Evolutionary conservation across 2,888 invertebrate genomes (phyloP), one percentile per base, ranked within the genome.

Genomic region (Chloromyia formosa): DNA sequence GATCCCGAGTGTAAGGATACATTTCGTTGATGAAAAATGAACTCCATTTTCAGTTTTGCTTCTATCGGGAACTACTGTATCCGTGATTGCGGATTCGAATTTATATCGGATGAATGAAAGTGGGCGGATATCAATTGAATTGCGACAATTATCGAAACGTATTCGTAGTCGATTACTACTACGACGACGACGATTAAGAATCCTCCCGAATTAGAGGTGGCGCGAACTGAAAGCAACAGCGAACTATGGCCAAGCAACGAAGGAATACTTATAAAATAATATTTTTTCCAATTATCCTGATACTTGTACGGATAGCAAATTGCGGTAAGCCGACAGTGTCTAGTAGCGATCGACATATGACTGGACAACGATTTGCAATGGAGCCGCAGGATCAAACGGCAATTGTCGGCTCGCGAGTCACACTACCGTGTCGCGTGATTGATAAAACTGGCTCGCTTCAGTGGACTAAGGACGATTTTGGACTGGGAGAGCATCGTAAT

Each of bases 381-480:
- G 94, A 97, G 83, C 97, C 97, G 1, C 92, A 93, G 84, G 95
- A 96, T 88, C 91, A 94, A 87, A 94, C 94, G 40, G 96, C 95
- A 4, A 93, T 95, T 68, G 92, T 94, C 62, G 96, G 96, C 14
- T 93, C 94, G 72, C 90, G 93, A 75, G 94, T 96, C 56, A 94
- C 96, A 12, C 87, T 97, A 75, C 95, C 96, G 3, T 98, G 97
- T 85, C 88, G 94, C 54, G 95, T 97, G 23, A 92, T 94, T 83
- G 91, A 93, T 82, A 95, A 96, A 84, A 90, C 90, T 60, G 98
- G 98, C 0, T 91, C 92, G 73, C 89, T 98, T 73, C 98, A 98
- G 85, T 98, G 98, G 98, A 97, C 97, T 75, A 95, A 96, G 82
- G 96, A 97, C 82, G 97, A 96, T 82, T 98, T 97, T 82, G 98